Evolutionary conservation across 2,888 invertebrate genomes (phyloP).

Genomic region (Didymodactylos carnosus): DNA sequence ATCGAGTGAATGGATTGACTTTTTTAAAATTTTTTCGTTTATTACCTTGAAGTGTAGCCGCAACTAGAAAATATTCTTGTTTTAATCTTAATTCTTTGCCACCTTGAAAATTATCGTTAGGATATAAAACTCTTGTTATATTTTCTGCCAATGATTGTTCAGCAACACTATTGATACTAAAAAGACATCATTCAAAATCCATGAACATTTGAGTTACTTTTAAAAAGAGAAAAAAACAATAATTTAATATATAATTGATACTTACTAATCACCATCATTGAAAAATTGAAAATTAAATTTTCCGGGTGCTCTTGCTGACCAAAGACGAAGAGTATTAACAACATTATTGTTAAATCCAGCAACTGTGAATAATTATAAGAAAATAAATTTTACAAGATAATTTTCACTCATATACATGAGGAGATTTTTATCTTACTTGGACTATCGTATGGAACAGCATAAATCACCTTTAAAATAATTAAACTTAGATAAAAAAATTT

Average conservation of each 20-base stretch:
- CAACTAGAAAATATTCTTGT: conserved; percentile 96
- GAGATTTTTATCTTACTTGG: conserved; percentile 44
- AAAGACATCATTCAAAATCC: no score
- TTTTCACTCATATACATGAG: neutral
- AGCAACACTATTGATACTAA: conserved; percentile 91
- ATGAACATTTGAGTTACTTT: neutral
- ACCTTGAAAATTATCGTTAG: conserved; percentile 76
- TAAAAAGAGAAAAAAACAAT: neutral
- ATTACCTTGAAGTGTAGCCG: conserved; percentile 86
- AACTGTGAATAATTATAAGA: no score
- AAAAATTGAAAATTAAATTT: conserved; percentile 89
- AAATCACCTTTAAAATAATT: conserved; percentile 41
- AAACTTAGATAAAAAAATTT: neutral
- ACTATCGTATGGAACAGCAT: conserved; percentile 94
- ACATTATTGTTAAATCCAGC: conserved; percentile 49
- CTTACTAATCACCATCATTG: conserved; percentile 92
- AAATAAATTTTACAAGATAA: no score
- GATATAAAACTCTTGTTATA: conserved; percentile 85
- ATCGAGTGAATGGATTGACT: no score
- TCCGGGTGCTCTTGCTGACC: conserved; percentile 88
- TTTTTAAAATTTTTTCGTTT: no score
- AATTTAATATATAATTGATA: conserved; percentile 59
- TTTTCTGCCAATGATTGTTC: conserved; percentile 94
- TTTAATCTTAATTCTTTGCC: conserved; percentile 92
- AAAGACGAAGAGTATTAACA: conserved; percentile 84